Base-by-base conservation (phyloP, 2,797 vertebrate species). In the Jordanella pulchra region DNA sequence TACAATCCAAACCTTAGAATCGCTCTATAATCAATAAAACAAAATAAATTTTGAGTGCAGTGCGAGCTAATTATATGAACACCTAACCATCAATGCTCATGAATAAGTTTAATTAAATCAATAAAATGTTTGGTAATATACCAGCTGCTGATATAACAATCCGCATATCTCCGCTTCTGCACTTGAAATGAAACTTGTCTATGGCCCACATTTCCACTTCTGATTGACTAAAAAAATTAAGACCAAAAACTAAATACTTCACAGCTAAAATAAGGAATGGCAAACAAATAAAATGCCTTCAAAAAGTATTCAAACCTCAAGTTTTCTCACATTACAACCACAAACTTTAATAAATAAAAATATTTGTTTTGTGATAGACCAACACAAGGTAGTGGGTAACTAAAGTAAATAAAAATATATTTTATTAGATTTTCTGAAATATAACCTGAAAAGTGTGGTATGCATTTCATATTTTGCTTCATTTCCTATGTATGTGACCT, bases 1-100 rank as follows among this genome's bases (percentile, higher is more conserved):
- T 87, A 80, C 77, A 83, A 84, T 81, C 79, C 81, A 77, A 82
- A 73, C 73, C 87, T 89, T 78, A 80, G 76, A 69, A 78, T 83
- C 44, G 77, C 47, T 78, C 82, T 79, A 83, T 83, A 51, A 79
- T 75, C 66, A 84, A 67, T 81, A 70, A 75, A 87, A 87, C 81
- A 85, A 69, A 84, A 77, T 72, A 78, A 80, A 80, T 74, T 84
- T 87, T 76, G 78, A 81, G 82, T 89, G 81, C 73, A 82, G 70
- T 14, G 35, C 17, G 35, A 44, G 13, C 83, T 82, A 84, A 69
- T 68, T 72, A 47, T 73, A 74, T 80, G 63, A 85, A 82, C 39
- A 10, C 47, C 65, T 81, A 83, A 83, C 71, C 69, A 78, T 58
- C 32, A n/a, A 67, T 80, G 48, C 86, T 60, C 85, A 81, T 90